A percentile compares a stretch with the other conserved stretches of the same genome.
These are phyloP conservation scores for Catharus fuscescens DNA, from an alignment of 2,113 vertebrate species.

Conservation along the genomic window DNA sequence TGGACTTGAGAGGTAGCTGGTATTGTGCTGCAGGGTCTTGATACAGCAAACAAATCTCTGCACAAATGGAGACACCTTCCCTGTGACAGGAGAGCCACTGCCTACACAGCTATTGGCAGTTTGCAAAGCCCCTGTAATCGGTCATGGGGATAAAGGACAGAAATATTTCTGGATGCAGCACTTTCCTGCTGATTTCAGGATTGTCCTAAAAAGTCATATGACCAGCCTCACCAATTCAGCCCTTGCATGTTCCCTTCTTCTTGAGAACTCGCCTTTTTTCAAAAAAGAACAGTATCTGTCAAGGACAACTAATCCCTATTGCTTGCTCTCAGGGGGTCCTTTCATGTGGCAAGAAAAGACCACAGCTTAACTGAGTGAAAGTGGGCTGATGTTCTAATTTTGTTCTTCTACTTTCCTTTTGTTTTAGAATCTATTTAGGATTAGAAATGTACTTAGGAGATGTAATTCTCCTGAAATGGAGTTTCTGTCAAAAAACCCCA, in stretches of 20 bases:
- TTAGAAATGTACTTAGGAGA: background rate
- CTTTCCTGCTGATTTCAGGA: constrained; percentile 21
- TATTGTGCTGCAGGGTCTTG: background rate
- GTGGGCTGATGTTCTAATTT: background rate
- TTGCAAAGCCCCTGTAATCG: background rate
- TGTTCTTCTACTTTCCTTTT: background rate
- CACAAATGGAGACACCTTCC: background rate
- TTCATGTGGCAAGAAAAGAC: background rate
- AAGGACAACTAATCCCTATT: background rate
- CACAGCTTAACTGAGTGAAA: background rate
- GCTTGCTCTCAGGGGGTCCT: background rate
- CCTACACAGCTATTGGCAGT: background rate
- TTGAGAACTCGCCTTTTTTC: background rate
- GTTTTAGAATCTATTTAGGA: background rate
- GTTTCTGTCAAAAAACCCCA: background rate
- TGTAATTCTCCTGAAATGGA: background rate
- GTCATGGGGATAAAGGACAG: constrained; percentile 31
- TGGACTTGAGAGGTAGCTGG: background rate
- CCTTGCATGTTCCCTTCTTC: background rate
- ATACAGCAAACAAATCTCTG: constrained; percentile 37
- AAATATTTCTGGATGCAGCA: constrained; percentile 16
- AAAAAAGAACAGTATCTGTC: background rate
- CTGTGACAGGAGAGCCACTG: background rate
- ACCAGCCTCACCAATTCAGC: background rate
- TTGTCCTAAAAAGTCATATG: background rate